phyloP scores from a whole-genome alignment of 2,113 vertebrate genomes.

The Emydocephalus ijimae region DNA sequence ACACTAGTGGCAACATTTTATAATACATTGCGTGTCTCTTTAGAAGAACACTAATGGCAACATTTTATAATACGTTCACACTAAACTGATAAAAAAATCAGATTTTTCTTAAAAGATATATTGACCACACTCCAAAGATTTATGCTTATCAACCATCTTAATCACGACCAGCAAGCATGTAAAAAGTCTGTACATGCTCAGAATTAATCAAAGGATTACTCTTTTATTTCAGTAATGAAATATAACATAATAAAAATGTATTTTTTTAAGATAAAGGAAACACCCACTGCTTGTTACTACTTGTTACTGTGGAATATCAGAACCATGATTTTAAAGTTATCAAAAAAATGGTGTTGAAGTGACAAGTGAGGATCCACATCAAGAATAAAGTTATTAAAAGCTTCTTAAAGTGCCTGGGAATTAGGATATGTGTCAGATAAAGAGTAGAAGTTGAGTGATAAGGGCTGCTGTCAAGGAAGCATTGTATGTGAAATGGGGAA shows the following conservation, averaged over 20 bases:
- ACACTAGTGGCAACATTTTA: too few species aligned
- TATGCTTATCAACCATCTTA: not conserved
- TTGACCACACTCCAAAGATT: not conserved
- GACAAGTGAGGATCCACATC: not conserved
- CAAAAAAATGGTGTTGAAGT: not conserved
- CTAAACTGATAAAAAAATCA: not conserved
- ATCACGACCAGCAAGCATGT: not conserved
- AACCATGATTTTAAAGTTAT: not conserved
- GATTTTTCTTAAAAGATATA: not conserved
- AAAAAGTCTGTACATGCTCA: not conserved
- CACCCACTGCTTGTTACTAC: not conserved
- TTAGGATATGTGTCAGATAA: not conserved
- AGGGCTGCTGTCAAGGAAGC: not conserved
- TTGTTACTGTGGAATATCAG: not conserved
- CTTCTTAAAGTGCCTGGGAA: not conserved
- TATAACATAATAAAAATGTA: not conserved
- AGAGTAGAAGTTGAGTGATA: not conserved
- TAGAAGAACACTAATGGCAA: too few species aligned
- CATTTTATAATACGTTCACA: too few species aligned
- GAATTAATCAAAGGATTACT: not conserved
- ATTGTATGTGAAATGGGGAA: not conserved
- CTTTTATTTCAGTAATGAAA: not conserved
- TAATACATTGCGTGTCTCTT: too few species aligned
- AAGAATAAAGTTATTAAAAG: constrained; percentile 19
- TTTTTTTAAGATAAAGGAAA: not conserved